Percentiles rank a stretch among this genome's conserved stretches.
Conservation (phyloP, 2,888 invertebrate species). For the Noctua comes region DNA sequence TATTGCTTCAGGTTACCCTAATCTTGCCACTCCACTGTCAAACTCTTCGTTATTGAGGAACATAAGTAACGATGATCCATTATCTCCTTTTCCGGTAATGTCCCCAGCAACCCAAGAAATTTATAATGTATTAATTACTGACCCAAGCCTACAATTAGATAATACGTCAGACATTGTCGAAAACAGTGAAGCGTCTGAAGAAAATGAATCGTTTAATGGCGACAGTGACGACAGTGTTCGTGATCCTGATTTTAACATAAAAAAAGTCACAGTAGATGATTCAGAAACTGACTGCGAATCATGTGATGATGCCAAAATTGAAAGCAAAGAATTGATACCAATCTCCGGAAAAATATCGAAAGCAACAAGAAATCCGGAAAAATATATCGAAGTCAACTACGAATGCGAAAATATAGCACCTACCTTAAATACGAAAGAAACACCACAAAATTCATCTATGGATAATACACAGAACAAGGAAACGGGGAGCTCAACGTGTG, state of each 20-base stretch:
- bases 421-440: background rate
- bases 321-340: background rate
- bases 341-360: background rate
- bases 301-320: background rate
- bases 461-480: conserved; percentile 8
- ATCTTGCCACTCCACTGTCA: conserved; percentile 11
- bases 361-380: background rate
- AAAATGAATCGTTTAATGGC: background rate
- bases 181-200: conserved; percentile 6
- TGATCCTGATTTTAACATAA: conserved; percentile 3
- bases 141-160: conserved; percentile 4
- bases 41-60: conserved; percentile 22
- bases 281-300: conserved; percentile 14
- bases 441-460: background rate
- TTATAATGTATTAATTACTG: conserved; percentile 26
- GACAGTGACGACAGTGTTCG: conserved; percentile 8
- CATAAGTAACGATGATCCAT: conserved; percentile 23
- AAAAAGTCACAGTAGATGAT: background rate
- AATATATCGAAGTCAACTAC: no score
- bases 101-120: conserved; percentile 28
- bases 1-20: conserved; percentile 9
- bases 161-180: background rate
- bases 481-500: background rate
- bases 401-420: no score
- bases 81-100: conserved; percentile 23